Conservation (phyloP, 2,113 vertebrate species). For the Anas platyrhynchos region DNA sequence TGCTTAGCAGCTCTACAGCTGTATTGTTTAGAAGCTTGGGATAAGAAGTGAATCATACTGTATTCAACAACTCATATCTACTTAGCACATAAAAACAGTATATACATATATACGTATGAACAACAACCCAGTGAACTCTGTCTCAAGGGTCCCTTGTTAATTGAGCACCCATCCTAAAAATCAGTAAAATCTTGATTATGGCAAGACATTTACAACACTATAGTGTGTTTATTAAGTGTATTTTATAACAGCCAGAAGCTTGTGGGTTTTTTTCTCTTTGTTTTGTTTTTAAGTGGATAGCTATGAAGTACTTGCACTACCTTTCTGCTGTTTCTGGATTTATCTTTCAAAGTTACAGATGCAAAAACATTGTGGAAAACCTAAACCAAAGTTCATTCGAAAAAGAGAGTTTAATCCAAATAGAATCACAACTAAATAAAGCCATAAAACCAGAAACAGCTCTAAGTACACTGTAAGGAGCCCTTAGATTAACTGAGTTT, state of each 20-base stretch:
- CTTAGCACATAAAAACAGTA: background rate
- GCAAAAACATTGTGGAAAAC: constrained; percentile 3
- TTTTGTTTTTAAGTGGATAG: background rate
- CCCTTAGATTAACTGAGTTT: background rate
- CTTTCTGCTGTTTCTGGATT: background rate
- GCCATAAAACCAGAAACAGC: background rate
- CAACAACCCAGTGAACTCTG: background rate
- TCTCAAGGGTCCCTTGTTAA: background rate
- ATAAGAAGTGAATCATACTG: background rate
- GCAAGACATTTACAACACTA: background rate
- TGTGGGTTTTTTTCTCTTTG: background rate
- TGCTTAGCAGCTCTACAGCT: background rate
- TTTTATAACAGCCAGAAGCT: background rate
- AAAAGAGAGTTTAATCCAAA: background rate
- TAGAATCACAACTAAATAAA: constrained; percentile 17
- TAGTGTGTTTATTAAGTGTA: background rate
- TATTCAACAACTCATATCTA: background rate
- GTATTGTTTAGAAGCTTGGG: background rate
- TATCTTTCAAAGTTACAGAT: background rate
- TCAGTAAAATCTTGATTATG: background rate
- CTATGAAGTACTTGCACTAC: background rate
- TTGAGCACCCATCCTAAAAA: background rate
- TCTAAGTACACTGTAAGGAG: background rate
- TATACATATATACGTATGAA: background rate
- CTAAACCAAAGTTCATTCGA: background rate